Evolutionary conservation across 2,113 vertebrate species (phyloP).

Genomic region (Miniopterus natalensis): DNA sequence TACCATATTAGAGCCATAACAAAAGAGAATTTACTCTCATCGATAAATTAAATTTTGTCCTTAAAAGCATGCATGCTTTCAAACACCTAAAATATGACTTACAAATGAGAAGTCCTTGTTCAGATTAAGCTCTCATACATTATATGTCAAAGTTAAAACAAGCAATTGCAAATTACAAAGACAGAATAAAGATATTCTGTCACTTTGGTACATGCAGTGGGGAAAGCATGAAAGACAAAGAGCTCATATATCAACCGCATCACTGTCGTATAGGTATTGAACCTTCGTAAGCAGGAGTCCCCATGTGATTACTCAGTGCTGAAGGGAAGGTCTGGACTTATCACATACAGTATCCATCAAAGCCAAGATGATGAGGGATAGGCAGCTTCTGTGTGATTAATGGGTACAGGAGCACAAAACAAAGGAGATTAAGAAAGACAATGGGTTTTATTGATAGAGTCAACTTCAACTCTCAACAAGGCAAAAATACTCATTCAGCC

Average conservation of each 20-base stretch:
- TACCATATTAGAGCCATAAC: background rate
- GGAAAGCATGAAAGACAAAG: conserved; percentile 70
- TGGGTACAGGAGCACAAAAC: conserved; percentile 67
- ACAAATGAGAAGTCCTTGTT: conserved; percentile 60
- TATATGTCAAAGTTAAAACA: conserved; percentile 67
- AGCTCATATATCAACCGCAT: conserved; percentile 65
- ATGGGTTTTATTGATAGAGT: conserved; percentile 3
- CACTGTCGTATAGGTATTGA: conserved; percentile 44
- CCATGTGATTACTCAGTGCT: conserved; percentile 62
- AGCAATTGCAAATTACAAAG: conserved; percentile 76
- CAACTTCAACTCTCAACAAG: conserved; percentile 28
- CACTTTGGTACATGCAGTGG: conserved; percentile 45
- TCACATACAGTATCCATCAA: conserved; percentile 75
- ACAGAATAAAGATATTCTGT: conserved; percentile 77
- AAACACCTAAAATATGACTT: background rate
- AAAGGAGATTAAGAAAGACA: conserved; percentile 60
- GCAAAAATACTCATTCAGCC: background rate
- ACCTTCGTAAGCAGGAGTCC: conserved; percentile 51
- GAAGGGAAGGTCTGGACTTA: conserved; percentile 60
- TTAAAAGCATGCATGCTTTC: background rate
- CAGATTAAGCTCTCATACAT: background rate
- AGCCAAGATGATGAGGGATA: conserved; percentile 73
- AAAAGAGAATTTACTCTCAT: background rate
- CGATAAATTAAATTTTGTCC: conserved; percentile 46
- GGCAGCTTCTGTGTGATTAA: conserved; percentile 72